Evolutionary conservation across 2,888 invertebrate genomes (phyloP), one percentile per base, ranked within the genome.

Genomic region (Limnephilus marmoratus): DNA sequence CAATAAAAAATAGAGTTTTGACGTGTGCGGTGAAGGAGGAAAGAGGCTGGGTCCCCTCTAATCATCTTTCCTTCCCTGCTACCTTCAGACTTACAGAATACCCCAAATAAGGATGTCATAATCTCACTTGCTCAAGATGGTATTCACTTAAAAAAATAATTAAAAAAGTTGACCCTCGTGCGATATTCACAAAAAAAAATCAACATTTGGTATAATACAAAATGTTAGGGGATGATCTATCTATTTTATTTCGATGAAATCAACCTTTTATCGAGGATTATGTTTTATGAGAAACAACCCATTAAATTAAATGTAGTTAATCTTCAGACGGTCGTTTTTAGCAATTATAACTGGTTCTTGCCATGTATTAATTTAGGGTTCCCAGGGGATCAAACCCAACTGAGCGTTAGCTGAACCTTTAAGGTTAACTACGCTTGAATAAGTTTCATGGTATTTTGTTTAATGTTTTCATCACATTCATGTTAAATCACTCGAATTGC

Each of bases 341-440:
- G 90, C 92, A 93, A 93, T 92, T 93, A 93, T 93, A 68, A 68
- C 68, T 91, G 93, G 92, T 93, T 93, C 92, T 93, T 92, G 90
- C 90, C 89, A 85, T 90, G 92, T 91, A 91, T 93, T 91, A 92
- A 92, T 93, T 93, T 85, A 80, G 37, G 90, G 53, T 87, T 90
- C 87, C 81, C 68, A 45, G 45, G 49, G 86, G 45, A 86, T 86
- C 45, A 82, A 86, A 81, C 41, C 29, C 88, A 88, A 80, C 18
- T 31, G 15, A 88, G 68, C 24, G 68, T 68, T n/a, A 68, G 24
- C 68, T 68, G 68, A 68, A 68, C 68, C 68, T 68, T 68, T 9
- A 7, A 24, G 68, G 68, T 68, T n/a, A 68, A 68, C 68, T n/a
- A 68, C 24, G 24, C 68, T 68, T 68, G 24, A 41, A 68, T 68